Evolutionary conservation across 1,140 invertebrate species (phyloP).

Genomic region (Diploscapter pachys): DNA sequence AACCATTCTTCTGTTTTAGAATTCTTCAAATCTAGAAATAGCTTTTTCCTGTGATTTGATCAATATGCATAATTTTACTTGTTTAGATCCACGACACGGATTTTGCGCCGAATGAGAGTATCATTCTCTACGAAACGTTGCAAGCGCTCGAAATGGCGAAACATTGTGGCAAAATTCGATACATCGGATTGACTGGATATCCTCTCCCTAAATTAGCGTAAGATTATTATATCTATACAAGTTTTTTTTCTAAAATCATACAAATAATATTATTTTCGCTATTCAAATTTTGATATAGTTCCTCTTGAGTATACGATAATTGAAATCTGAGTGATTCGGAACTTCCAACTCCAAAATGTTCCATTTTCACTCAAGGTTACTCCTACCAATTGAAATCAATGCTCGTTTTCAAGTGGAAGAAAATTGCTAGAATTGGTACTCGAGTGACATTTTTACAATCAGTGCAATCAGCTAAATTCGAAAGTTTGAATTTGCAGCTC

Average conservation of each 20-base stretch:
- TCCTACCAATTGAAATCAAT: too few species aligned
- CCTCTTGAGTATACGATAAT: too few species aligned
- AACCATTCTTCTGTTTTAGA: too few species aligned
- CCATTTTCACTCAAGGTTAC: too few species aligned
- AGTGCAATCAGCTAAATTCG: background rate
- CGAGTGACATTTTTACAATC: too few species aligned
- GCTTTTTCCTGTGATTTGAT: constrained; percentile 20
- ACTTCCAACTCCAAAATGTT: too few species aligned
- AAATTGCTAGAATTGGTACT: too few species aligned
- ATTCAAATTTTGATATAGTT: too few species aligned
- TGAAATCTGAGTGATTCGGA: too few species aligned
- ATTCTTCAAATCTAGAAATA: background rate
- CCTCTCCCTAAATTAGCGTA: constrained; percentile 66
- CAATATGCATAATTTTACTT: constrained; percentile 38
- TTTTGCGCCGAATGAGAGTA: constrained; percentile 74
- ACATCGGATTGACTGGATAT: constrained; percentile 84
- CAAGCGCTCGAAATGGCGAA: constrained; percentile 74
- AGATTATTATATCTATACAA: background rate
- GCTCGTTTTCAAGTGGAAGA: too few species aligned
- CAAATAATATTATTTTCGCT: too few species aligned
- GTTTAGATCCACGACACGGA: constrained; percentile 82
- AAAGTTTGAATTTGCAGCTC: constrained; percentile 59
- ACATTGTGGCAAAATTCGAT: constrained; percentile 73
- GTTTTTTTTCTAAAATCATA: too few species aligned
- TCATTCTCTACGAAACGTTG: constrained; percentile 79